Conservation (phyloP, 2,888 invertebrate genomes). For the Eretmocerus hayati region DNA sequence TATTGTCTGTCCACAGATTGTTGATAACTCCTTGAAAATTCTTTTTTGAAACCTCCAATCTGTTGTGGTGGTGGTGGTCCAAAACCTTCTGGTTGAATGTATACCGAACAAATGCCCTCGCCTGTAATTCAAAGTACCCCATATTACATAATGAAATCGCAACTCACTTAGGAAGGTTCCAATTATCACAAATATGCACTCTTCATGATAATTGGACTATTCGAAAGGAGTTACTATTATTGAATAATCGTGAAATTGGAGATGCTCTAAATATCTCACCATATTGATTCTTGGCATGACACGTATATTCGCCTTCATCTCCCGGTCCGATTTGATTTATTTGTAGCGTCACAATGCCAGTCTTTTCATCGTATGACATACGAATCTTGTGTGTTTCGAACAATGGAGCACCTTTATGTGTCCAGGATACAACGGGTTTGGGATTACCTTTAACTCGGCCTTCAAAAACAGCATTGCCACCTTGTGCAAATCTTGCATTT, state of each 20-base stretch:
- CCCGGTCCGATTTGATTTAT: slow-evolving; percentile 93
- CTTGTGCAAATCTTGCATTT: slow-evolving; percentile 91
- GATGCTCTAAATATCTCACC: slow-evolving; percentile 45
- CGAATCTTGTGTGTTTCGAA: slow-evolving; percentile 80
- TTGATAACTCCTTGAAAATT: slow-evolving; percentile 55
- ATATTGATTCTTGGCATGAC: slow-evolving; percentile 88
- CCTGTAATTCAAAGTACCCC: slow-evolving; percentile 42
- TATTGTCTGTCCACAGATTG: slow-evolving; percentile 58
- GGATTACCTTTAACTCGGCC: slow-evolving; percentile 87
- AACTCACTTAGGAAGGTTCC: too few relatives aligned
- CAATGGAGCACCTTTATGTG: slow-evolving; percentile 77
- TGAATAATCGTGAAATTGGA: too few relatives aligned
- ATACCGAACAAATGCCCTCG: slow-evolving; percentile 92
- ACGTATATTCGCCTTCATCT: slow-evolving; percentile 94
- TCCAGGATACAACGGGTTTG: slow-evolving; percentile 85
- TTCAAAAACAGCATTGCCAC: slow-evolving; percentile 88
- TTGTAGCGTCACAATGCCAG: slow-evolving; percentile 82
- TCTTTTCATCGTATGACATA: slow-evolving; percentile 84
- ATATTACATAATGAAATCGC: not conserved
- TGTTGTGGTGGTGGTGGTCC: slow-evolving; percentile 57
- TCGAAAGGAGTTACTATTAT: too few relatives aligned
- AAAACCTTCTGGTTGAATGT: slow-evolving; percentile 84
- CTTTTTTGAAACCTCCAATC: slow-evolving; percentile 54
- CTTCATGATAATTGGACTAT: too few relatives aligned
- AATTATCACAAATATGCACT: too few relatives aligned